phyloP scores from a whole-genome alignment of 2,113 vertebrate genomes.

The Myodes glareolus region DNA sequence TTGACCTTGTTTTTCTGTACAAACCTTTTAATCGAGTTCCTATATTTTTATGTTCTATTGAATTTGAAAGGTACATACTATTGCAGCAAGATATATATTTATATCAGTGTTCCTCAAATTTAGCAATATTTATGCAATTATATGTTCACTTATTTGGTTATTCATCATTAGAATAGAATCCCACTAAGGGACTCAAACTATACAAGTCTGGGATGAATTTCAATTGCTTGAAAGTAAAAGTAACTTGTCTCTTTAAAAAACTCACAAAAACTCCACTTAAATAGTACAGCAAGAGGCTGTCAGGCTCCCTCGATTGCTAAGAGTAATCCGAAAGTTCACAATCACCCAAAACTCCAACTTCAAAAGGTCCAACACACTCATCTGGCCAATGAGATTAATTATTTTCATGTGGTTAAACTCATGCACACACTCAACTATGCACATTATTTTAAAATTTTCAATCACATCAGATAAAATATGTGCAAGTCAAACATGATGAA shows the following conservation, averaged over 20 bases:
- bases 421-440: not conserved
- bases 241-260: not conserved
- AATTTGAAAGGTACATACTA: not conserved
- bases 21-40: not conserved
- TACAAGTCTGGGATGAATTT: not conserved
- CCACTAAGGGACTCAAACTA: not conserved
- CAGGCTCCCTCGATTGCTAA: not conserved
- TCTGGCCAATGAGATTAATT: not conserved
- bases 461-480: not conserved
- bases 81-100: not conserved
- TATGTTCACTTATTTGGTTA: not conserved
- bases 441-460: not conserved
- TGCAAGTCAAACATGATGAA: not conserved
- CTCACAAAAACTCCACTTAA: not conserved
- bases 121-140: not conserved
- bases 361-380: not conserved
- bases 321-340: not conserved
- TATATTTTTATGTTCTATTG: not conserved
- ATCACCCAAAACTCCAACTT: not conserved
- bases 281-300: not conserved
- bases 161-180: not conserved
- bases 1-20: not conserved
- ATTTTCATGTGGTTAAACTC: not conserved
- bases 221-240: not conserved
- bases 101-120: not conserved